phyloP scores from a whole-genome alignment of 2,888 invertebrate genomes.

The Trichogramma evanescens region DNA sequence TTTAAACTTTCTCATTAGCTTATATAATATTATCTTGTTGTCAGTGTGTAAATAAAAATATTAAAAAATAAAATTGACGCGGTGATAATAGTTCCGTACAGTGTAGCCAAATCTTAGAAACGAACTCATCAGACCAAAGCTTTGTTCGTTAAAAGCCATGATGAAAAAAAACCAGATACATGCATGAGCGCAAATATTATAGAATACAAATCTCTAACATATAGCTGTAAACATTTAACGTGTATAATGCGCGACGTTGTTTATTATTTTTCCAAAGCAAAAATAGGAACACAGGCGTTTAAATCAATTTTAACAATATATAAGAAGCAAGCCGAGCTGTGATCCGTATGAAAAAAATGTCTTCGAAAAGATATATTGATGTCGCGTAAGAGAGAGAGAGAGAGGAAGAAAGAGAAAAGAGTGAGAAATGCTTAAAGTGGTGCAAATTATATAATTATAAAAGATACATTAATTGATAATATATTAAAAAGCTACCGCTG shows the following conservation, averaged over 20 bases:
- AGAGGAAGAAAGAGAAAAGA: slow-evolving; percentile 18
- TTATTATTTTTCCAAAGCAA: neutral
- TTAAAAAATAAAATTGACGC: slow-evolving; percentile 9
- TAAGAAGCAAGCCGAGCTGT: slow-evolving; percentile 39
- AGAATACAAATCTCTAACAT: neutral
- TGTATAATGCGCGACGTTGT: too few species aligned
- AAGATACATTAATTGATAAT: slow-evolving; percentile 12
- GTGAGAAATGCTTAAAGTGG: slow-evolving; percentile 10
- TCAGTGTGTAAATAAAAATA: slow-evolving; percentile 16
- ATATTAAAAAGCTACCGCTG: slow-evolving; percentile 25
- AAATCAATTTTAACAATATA: neutral
- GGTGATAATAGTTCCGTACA: slow-evolving; percentile 20
- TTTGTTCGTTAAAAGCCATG: slow-evolving; percentile 6
- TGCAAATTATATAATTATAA: slow-evolving; percentile 11
- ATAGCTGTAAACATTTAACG: neutral
- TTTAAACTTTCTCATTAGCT: too few species aligned
- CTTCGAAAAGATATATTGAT: slow-evolving; percentile 33
- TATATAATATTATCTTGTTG: slow-evolving; percentile 3
- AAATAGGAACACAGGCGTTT: neutral
- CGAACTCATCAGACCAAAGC: slow-evolving; percentile 24
- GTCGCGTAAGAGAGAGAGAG: slow-evolving; percentile 25
- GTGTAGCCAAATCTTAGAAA: slow-evolving; percentile 17
- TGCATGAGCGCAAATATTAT: too few species aligned
- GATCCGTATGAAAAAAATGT: slow-evolving; percentile 44
- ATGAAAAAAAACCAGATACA: too few species aligned